phyloP scores from a whole-genome alignment of 37 sponge, comb jelly and placozoan species.

The Geodia barretti region DNA sequence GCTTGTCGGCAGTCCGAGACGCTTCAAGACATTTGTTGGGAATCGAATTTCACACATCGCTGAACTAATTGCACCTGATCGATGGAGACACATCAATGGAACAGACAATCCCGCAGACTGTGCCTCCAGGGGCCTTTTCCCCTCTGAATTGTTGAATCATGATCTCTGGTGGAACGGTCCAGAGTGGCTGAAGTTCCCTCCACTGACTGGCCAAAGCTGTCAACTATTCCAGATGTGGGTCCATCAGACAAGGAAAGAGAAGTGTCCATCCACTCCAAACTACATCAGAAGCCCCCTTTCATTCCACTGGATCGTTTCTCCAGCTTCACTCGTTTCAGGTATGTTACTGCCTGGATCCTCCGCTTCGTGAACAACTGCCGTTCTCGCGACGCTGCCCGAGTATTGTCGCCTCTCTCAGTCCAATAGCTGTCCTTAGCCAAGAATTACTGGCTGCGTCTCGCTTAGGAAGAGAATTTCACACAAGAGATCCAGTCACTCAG shows the following conservation, averaged over 20 bases:
- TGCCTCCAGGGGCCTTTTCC: conserved; percentile 25
- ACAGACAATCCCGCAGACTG: conserved; percentile 20
- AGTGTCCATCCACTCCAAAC: neutral
- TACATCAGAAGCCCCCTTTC: neutral
- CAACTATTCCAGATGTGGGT: neutral
- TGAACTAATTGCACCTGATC: conserved; percentile 16
- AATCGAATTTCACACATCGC: conserved; percentile 30
- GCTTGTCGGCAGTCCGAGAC: conserved; percentile 14
- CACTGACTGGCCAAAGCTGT: neutral
- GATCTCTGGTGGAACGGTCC: conserved; percentile 41
- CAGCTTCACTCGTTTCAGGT: conserved; percentile 4
- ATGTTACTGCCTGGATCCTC: conserved; percentile 40
- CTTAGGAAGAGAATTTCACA: conserved; percentile 12
- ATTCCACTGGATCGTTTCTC: conserved; percentile 14
- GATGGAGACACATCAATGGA: conserved; percentile 15
- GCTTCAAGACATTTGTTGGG: conserved; percentile 12
- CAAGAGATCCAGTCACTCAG: conserved; percentile 2
- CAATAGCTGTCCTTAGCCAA: conserved; percentile 4
- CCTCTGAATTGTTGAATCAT: conserved; percentile 31
- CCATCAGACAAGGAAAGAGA: neutral
- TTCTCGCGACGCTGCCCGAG: neutral
- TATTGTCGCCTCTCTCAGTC: neutral
- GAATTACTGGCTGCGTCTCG: conserved; percentile 2
- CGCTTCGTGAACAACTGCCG: conserved; percentile 40
- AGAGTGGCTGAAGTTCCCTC: conserved; percentile 4